Conservation (phyloP, 2,797 vertebrate genomes). For the Limnodromus scolopaceus region DNA sequence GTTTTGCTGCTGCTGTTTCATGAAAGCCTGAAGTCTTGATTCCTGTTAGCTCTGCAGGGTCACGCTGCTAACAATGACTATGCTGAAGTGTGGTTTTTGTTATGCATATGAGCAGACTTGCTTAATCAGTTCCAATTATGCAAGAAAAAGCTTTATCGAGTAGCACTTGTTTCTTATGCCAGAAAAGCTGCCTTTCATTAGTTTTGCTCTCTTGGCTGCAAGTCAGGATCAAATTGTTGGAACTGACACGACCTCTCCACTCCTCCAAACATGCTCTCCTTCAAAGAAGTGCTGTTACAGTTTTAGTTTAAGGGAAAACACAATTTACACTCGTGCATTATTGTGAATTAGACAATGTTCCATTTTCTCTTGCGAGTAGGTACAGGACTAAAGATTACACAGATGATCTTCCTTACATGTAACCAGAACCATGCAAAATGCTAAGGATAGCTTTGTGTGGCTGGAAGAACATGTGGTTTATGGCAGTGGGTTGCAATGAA, state of each 20-base stretch:
- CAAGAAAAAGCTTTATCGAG: not conserved
- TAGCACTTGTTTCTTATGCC: not conserved
- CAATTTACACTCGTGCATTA: not conserved
- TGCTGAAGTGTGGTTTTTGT: not conserved
- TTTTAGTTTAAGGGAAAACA: not conserved
- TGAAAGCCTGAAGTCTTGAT: not conserved
- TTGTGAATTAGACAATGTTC: not conserved
- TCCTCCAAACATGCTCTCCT: not conserved
- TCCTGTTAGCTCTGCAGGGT: not conserved
- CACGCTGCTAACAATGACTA: not conserved
- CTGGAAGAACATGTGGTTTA: not conserved
- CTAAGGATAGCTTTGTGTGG: not conserved
- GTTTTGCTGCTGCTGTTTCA: not conserved
- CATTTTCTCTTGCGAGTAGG: not conserved
- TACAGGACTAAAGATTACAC: not conserved
- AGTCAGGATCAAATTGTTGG: not conserved
- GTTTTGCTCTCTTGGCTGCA: not conserved
- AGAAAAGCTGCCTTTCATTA: not conserved
- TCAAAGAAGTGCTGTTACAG: not conserved
- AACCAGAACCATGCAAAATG: not conserved
- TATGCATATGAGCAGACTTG: not conserved
- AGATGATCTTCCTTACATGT: not conserved
- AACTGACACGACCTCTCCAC: not conserved
- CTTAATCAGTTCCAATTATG: not conserved
- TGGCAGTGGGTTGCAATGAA: fast-evolving